phyloP scores from a whole-genome alignment of 2,888 invertebrate genomes.

The Rutpela maculata region DNA sequence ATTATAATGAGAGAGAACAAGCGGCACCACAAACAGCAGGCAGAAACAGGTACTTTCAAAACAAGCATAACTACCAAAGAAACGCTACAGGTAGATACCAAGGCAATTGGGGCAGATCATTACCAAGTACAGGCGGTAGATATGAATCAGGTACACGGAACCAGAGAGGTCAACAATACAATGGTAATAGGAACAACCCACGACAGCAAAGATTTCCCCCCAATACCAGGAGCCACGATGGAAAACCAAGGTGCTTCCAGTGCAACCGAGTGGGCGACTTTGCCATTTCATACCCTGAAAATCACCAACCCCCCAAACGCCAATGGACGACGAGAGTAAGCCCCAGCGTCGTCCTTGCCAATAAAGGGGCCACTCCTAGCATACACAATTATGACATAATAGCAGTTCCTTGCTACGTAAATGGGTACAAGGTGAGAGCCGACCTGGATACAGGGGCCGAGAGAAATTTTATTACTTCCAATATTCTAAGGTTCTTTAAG shows the following conservation, averaged over 20 bases:
- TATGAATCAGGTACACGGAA: not conserved
- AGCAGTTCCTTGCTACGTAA: too few species aligned
- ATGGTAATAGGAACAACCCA: too few species aligned
- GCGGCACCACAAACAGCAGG: not conserved
- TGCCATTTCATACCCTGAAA: constrained; percentile 16
- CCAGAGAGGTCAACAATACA: not conserved
- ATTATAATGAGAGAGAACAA: not conserved
- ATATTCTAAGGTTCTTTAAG: not conserved
- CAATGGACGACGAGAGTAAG: constrained; percentile 14
- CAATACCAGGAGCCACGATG: constrained; percentile 25
- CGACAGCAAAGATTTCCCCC: constrained; percentile 11
- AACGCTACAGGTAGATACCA: not conserved
- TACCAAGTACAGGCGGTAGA: not conserved
- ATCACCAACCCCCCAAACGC: constrained; percentile 28
- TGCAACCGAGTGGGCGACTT: constrained; percentile 32
- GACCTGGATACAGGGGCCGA: constrained; percentile 16
- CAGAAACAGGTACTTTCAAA: not conserved
- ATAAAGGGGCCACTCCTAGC: constrained; percentile 1
- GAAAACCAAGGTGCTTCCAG: constrained; percentile 29
- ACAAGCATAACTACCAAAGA: not conserved
- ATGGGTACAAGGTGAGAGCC: not conserved
- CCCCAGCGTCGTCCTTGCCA: constrained; percentile 27
- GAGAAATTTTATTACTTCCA: not conserved
- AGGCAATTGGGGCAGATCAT: not conserved
- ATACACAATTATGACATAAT: not conserved